Base-by-base conservation (phyloP, 2,797 vertebrate genomes). In the Hephaestus fuliginosus region DNA sequence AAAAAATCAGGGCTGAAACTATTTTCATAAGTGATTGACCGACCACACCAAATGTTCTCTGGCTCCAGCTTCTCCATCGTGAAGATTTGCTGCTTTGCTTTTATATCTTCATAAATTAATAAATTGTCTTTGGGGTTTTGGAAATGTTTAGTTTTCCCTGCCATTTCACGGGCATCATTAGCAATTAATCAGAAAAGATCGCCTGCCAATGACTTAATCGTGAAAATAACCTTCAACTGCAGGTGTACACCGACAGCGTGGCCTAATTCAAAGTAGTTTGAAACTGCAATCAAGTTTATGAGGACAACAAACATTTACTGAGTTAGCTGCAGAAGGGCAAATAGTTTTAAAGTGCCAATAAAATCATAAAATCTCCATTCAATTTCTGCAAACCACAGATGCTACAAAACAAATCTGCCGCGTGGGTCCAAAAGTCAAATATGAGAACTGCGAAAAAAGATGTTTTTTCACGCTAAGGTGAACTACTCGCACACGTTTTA, bases 391-490 rank as follows among this genome's bases (percentile, higher is more conserved):
- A 73, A 64, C 48, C 41, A 51, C n/a, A 46, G 18, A 44, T 22
- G 53, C 0, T 41, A 28, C 56, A 51, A 39, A 69, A 58, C 30
- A 44, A 39, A 39, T 14, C 7, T 5, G 33, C 61, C 63, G 7
- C 36, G 41, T 17, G 8, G 22, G 43, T 78, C 76, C 53, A 62
- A 70, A 80, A 30, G 13, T 52, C 43, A 69, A 62, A 55, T 14
- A 36, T 20, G 14, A n/a, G 8, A 17, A 20, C 13, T 12, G 7
- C n/a, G 13, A 33, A 33, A 33, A 3, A 58, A 48, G 0, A 67
- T 30, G 9, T 20, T 7, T 3, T 33, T 55, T 41, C 1, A 10
- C 18, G 33, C 28, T 18, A 1, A 41, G 44, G 33, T 0, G 0
- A 71, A n/a, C 14, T 5, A 18, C 7, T 53, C 17, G 56, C 69